Evolutionary conservation across 2,113 vertebrate genomes (phyloP).

Genomic region (Peromyscus leucopus): DNA sequence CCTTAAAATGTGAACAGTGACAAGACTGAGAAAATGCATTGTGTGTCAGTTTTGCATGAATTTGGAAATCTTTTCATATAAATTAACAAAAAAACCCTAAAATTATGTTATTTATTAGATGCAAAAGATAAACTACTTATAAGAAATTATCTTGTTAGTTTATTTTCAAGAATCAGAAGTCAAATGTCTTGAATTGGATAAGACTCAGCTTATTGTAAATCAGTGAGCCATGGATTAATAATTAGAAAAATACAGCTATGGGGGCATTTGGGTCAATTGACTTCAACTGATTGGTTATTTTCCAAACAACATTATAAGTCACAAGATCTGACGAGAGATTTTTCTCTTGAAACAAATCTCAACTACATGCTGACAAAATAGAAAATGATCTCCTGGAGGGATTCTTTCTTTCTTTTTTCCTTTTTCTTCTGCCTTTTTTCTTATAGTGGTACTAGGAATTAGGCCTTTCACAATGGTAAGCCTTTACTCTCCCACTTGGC

Average conservation of each 20-base stretch:
- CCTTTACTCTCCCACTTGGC: background rate
- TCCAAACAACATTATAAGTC: background rate
- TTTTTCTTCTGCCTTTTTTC: background rate
- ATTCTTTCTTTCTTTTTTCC: background rate
- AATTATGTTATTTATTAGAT: background rate
- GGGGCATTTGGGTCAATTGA: background rate
- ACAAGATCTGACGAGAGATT: background rate
- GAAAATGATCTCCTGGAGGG: background rate
- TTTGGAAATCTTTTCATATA: background rate
- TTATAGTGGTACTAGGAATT: no score
- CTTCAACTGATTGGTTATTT: background rate
- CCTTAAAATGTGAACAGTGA: background rate
- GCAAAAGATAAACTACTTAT: background rate
- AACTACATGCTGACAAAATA: background rate
- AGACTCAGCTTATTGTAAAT: conserved; percentile 30
- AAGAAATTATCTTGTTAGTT: background rate
- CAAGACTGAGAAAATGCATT: background rate
- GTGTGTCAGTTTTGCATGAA: background rate
- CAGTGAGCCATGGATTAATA: background rate
- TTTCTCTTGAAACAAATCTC: conserved; percentile 22
- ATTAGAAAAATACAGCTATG: background rate
- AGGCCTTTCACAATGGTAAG: background rate
- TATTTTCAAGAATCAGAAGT: background rate
- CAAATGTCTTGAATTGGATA: conserved; percentile 16
- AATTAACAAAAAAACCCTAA: background rate